A percentile compares a stretch with the other conserved stretches of the same genome.
phyloP scores from a whole-genome alignment of 2,888 invertebrate genomes.

The Miltochrista miniata region DNA sequence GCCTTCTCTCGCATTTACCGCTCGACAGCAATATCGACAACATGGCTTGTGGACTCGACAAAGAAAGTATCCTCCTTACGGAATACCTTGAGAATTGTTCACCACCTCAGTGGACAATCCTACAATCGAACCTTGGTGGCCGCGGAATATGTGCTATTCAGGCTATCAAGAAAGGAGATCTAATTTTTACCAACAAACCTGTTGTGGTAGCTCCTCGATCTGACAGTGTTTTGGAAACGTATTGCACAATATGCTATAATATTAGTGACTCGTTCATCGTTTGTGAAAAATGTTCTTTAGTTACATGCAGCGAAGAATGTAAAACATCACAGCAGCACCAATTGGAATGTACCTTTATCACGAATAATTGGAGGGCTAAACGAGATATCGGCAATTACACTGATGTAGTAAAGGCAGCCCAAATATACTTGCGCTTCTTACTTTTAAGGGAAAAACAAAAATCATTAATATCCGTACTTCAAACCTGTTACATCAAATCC shows the following conservation, averaged over 20 bases:
- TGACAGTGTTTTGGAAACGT: conserved; percentile 72
- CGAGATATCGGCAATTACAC: conserved; percentile 34
- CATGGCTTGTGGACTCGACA: conserved; percentile 35
- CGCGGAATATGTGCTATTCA: conserved; percentile 87
- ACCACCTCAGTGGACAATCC: conserved; percentile 79
- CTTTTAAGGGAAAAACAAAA: conserved; percentile 63
- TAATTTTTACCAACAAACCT: conserved; percentile 87
- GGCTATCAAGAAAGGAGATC: conserved; percentile 84
- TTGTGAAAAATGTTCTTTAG: conserved; percentile 86
- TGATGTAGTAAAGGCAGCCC: conserved; percentile 42
- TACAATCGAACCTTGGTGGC: conserved; percentile 84
- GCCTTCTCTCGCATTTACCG: conserved; percentile 33
- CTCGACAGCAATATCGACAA: conserved; percentile 22
- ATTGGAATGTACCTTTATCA: conserved; percentile 85
- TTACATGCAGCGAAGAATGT: conserved; percentile 86
- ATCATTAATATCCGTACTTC: conserved; percentile 71
- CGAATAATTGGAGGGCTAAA: conserved; percentile 71
- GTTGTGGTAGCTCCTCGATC: conserved; percentile 86
- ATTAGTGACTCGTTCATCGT: conserved; percentile 54
- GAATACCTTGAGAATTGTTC: conserved; percentile 31
- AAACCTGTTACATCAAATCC: conserved; percentile 52
- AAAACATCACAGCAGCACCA: conserved; percentile 79
- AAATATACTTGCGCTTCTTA: conserved; percentile 60
- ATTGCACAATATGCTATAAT: conserved; percentile 86
- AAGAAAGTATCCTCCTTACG: conserved; percentile 25